Percentiles rank a stretch among this genome's conserved stretches.
Evolutionary conservation across 2,113 vertebrate species (phyloP).

Genomic region (Trachemys scripta): DNA sequence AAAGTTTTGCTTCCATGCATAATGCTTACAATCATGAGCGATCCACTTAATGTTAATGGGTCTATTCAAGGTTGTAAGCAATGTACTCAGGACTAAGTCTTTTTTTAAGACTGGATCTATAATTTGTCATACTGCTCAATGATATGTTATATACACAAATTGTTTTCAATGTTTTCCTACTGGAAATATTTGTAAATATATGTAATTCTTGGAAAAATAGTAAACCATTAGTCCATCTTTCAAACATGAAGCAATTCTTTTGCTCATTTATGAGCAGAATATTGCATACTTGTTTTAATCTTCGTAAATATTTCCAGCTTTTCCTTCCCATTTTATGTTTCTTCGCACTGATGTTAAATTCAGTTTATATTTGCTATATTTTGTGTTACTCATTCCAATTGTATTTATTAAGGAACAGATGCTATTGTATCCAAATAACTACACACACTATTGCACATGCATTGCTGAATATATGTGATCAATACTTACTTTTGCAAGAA

Average conservation of each 20-base stretch:
- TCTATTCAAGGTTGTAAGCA: neutral
- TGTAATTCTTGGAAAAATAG: neutral
- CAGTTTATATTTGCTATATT: neutral
- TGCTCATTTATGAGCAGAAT: neutral
- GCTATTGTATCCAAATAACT: neutral
- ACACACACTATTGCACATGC: neutral
- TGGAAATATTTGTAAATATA: neutral
- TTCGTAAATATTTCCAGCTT: neutral
- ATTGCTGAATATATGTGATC: neutral
- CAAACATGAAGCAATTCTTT: neutral
- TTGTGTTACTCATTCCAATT: neutral
- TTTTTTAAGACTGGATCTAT: neutral
- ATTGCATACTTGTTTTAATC: neutral
- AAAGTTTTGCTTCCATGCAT: neutral
- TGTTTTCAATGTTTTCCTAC: neutral
- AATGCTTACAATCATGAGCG: neutral
- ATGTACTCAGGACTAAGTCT: neutral
- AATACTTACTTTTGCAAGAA: slow-evolving; percentile 24
- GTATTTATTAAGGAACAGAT: neutral
- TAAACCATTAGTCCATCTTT: neutral
- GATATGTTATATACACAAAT: neutral
- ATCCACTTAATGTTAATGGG: neutral
- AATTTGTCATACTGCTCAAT: neutral
- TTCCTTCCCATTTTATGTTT: neutral
- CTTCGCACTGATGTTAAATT: neutral